phyloP scores from a whole-genome alignment of 2,888 invertebrate genomes.

The Brenthis hecate region DNA sequence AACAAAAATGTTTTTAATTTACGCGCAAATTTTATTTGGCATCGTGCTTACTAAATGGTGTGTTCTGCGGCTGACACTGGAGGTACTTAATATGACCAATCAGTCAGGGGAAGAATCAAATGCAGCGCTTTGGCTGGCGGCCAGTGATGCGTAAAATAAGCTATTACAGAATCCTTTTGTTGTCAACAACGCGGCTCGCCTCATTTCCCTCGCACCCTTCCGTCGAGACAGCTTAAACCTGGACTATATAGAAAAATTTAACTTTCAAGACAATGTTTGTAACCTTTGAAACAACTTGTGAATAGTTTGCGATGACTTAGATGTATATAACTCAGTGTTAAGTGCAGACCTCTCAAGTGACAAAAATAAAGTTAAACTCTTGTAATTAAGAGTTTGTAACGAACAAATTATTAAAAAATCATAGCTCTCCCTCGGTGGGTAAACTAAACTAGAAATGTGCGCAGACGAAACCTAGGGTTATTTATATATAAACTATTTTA shows the following conservation, averaged over 20 bases:
- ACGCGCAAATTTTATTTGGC: conserved; percentile 41
- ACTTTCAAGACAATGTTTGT: conserved; percentile 17
- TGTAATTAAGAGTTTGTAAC: no score
- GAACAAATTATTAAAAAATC: no score
- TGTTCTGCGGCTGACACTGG: conserved; percentile 56
- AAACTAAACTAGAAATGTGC: no score
- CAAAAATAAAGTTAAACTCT: no score
- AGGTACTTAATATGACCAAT: conserved; percentile 47
- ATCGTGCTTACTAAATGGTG: conserved; percentile 44
- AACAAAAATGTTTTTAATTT: conserved; percentile 42
- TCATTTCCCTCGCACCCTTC: conserved; percentile 42
- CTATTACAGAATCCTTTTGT: conserved; percentile 62
- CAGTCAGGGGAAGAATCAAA: conserved; percentile 50
- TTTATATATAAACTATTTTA: no score
- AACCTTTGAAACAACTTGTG: not conserved
- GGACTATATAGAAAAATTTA: conserved; percentile 39
- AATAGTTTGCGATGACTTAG: not conserved
- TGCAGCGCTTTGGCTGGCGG: conserved; percentile 54
- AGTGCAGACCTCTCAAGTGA: no score
- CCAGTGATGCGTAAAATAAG: conserved; percentile 61
- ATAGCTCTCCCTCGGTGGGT: no score
- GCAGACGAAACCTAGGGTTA: no score
- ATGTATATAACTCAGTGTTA: no score
- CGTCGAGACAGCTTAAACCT: conserved; percentile 29
- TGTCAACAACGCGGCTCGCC: conserved; percentile 49